phyloP scores from a whole-genome alignment of 2,797 vertebrate species.

The Tragelaphus oryx region DNA sequence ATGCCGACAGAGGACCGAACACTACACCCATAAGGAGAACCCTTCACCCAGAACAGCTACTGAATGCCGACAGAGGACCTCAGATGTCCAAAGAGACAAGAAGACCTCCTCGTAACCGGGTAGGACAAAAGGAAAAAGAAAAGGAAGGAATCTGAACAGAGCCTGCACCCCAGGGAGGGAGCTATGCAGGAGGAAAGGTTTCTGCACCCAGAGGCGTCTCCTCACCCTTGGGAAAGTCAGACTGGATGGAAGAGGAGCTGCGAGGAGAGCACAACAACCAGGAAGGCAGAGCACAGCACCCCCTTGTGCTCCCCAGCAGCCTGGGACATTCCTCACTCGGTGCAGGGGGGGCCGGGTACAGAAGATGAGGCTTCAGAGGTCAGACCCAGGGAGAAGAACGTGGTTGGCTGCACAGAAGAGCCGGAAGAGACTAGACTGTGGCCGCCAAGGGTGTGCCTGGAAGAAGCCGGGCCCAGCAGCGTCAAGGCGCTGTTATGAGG shows the following conservation, averaged over 20 bases:
- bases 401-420: fast-evolving
- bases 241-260: not conserved
- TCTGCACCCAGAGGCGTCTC: not conserved
- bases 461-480: not conserved
- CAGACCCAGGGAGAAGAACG: not conserved
- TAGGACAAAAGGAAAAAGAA: not conserved
- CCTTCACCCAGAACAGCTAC: no score
- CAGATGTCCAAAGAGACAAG: not conserved
- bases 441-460: not conserved
- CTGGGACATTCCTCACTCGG: not conserved
- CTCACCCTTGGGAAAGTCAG: not conserved
- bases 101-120: not conserved
- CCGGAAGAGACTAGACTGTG: not conserved
- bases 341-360: not conserved
- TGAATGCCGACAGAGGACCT: no score
- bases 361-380: not conserved
- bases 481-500: not conserved
- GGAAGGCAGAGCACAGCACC: not conserved
- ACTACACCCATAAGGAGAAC: no score
- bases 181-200: not conserved
- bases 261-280: not conserved
- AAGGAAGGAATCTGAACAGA: not conserved
- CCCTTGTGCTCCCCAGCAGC: not conserved
- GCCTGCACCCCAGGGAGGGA: not conserved
- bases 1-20: no score